Conservation (phyloP, 2,888 invertebrate species). For the Coelinius sp. region DNA sequence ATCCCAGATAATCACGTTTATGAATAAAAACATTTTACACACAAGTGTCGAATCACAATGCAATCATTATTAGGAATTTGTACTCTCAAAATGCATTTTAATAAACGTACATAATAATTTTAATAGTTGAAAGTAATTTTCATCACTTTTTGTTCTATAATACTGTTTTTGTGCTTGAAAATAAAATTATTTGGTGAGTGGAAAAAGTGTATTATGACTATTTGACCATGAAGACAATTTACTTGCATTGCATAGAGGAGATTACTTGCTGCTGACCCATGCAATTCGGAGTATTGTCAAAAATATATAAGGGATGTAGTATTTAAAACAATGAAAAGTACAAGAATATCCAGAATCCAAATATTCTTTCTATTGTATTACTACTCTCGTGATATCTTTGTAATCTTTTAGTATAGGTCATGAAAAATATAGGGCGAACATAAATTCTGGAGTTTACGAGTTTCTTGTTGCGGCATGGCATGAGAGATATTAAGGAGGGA, state of each 20-base stretch:
- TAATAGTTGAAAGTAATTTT: no score
- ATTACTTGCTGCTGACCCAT: conserved; percentile 21
- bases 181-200: not conserved
- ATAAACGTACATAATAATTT: not conserved
- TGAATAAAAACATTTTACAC: not conserved
- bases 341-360: no score
- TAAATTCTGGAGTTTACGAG: not conserved
- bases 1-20: not conserved
- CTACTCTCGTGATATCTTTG: not conserved
- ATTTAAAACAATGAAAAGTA: not conserved
- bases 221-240: not conserved
- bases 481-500: no score
- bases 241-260: conserved; percentile 19
- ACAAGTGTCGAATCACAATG: not conserved
- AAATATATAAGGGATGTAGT: not conserved
- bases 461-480: no score
- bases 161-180: no score
- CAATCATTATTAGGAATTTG: conserved; percentile 2
- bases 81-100: conserved; percentile 5
- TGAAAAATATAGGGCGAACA: not conserved
- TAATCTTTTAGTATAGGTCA: not conserved
- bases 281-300: not conserved
- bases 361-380: no score
- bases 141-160: no score
- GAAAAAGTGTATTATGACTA: not conserved